Conservation (phyloP, 2,113 vertebrate species). For the Geothlypis trichas region DNA sequence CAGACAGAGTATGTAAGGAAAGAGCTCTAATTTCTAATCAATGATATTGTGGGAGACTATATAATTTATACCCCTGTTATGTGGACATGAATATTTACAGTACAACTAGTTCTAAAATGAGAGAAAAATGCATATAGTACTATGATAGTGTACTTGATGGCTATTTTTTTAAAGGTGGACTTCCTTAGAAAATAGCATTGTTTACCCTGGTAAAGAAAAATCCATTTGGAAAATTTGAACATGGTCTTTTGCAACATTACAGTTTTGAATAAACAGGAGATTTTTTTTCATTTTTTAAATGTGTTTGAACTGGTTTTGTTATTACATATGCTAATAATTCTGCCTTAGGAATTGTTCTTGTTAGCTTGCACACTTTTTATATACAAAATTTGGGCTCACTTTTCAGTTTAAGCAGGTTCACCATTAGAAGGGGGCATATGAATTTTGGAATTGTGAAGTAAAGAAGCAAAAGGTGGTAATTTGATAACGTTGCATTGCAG, state of each 20-base stretch:
- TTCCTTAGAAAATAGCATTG: background rate
- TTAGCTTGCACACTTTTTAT: background rate
- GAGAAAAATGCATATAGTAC: background rate
- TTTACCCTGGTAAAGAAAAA: background rate
- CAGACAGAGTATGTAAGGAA: background rate
- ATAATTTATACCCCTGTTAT: background rate
- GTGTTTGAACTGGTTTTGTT: background rate
- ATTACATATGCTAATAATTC: background rate
- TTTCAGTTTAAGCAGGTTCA: background rate
- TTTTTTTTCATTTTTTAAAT: background rate
- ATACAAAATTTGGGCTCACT: background rate
- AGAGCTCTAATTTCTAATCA: background rate
- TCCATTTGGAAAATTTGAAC: background rate
- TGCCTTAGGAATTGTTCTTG: background rate
- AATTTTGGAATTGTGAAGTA: background rate
- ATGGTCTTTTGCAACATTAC: background rate
- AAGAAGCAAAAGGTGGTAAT: background rate
- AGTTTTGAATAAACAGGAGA: background rate
- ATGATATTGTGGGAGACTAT: background rate
- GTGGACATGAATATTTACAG: background rate
- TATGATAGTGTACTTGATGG: background rate
- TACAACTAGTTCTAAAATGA: background rate
- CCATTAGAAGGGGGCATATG: background rate
- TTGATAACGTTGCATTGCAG: background rate
- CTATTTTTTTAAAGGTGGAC: background rate